Evolutionary conservation across 2,797 vertebrate genomes (phyloP).

Genomic region (Anguilla pacifica): DNA sequence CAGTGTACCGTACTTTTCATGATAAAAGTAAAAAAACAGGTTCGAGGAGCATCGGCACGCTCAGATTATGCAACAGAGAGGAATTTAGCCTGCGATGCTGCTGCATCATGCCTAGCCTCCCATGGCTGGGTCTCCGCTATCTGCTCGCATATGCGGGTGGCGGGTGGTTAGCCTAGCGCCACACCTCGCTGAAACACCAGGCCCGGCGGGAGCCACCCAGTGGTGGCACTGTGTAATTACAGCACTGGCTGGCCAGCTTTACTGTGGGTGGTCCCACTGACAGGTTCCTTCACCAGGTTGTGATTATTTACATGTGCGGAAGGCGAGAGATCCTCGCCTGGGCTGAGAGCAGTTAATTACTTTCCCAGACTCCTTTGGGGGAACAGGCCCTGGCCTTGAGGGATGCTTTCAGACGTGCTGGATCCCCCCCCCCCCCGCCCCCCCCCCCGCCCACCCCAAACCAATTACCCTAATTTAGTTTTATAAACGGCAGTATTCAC

Average conservation of each 20-base stretch:
- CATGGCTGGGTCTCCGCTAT: not conserved
- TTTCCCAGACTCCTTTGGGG: constrained; percentile 26
- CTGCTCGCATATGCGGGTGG: not conserved
- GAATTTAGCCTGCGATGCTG: not conserved
- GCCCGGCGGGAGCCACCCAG: not conserved
- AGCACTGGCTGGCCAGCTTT: not conserved
- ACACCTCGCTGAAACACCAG: not conserved
- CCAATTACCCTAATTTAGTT: not conserved
- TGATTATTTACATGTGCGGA: constrained; percentile 13
- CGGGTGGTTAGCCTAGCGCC: not conserved
- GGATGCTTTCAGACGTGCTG: not conserved
- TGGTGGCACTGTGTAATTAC: not conserved
- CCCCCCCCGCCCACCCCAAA: not conserved
- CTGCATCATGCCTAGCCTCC: not conserved
- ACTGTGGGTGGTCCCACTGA: not conserved
- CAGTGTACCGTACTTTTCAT: not conserved
- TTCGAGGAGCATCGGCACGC: not conserved
- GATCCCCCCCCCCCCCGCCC: no score
- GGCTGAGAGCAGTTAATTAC: constrained; percentile 15
- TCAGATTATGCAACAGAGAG: not conserved
- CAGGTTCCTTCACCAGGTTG: not conserved
- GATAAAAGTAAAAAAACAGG: not conserved
- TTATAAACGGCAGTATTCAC: not conserved
- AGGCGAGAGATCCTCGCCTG: not conserved
- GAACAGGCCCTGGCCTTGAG: not conserved